Evolutionary conservation across 2,797 vertebrate genomes (phyloP), one percentile per base, ranked within the genome.

Genomic region (Oophaga sylvatica): DNA sequence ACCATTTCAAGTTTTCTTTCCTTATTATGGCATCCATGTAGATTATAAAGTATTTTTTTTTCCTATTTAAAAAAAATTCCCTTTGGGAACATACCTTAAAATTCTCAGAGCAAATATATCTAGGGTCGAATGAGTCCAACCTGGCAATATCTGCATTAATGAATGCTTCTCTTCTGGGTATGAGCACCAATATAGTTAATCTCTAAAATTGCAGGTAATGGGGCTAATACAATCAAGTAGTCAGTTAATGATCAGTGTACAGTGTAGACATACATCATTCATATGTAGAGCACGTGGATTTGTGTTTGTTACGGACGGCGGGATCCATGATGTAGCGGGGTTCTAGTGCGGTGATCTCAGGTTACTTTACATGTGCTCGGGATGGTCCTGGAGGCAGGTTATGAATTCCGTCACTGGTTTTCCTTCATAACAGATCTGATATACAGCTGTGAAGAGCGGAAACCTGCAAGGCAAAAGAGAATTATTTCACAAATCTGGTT

Each of bases 381-480:
- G 98, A 90, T 99, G 98, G 93, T 96, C 97, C 93, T 99, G 98
- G 90, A 99, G 95, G 89, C 97, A 99, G 12, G 15, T 92, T 93
- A 98, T 96, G 92, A 99, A 96, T 78, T 99, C 97, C 13, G 93
- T 90, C 56, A 99, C 96, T 0, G 97, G 95, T 90, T 96, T 97
- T 87, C 93, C 91, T 84, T 96, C 93, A 0, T 97, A 99, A 94
- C 98, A 99, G 93, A 99, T 96, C 92, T 92, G 94, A 90, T 98
- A 96, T 59, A 99, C 96, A 0, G 97, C 97, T 0, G 93, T 98
- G 94, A 99, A 99, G 82, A 99, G 95, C 48, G 98, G 98, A 91
- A 99, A 99, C 94, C 98, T 99, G 91, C 62, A 76, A 1, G 73
- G 53, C 26, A 76, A 87, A 53, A 59, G 13, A 77, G 15, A 83